phyloP scores from a whole-genome alignment of 1,140 invertebrate genomes.

The Aphelinus atriplicis region DNA sequence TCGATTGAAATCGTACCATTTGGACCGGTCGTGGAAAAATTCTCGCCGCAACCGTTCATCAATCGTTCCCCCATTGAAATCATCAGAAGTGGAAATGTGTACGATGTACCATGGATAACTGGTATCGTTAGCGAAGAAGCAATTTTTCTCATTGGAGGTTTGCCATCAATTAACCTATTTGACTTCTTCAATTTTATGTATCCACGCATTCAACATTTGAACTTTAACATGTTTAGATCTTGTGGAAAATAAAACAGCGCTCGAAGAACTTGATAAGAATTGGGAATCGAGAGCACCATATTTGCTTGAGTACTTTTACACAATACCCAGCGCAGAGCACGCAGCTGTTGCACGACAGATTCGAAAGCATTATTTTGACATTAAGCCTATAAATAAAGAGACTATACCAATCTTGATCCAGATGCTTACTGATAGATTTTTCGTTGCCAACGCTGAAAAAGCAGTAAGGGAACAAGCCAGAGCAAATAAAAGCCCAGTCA shows the following conservation, averaged over 20 bases:
- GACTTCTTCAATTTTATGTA: constrained; percentile 42
- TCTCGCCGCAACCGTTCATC: constrained; percentile 67
- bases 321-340: constrained; percentile 63
- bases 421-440: constrained; percentile 70
- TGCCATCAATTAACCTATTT: constrained; percentile 37
- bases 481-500: too few relatives aligned
- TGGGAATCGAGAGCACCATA: constrained; percentile 69
- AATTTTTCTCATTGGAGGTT: constrained; percentile 70
- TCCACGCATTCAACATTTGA: too few relatives aligned
- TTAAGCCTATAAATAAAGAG: constrained; percentile 59
- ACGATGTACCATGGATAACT: constrained; percentile 45
- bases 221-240: constrained; percentile 40
- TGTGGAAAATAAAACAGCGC: neutral
- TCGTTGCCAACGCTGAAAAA: constrained; percentile 50
- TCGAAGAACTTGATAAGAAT: constrained; percentile 59
- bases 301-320: constrained; percentile 71
- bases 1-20: constrained; percentile 71
- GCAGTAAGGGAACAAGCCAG: too few relatives aligned
- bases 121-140: constrained; percentile 70
- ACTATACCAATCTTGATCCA: constrained; percentile 55
- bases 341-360: constrained; percentile 63
- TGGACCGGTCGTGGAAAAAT: constrained; percentile 69
- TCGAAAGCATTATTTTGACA: constrained; percentile 67
- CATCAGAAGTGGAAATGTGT: constrained; percentile 62
- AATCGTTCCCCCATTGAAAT: constrained; percentile 68